Evolutionary conservation across 2,888 invertebrate species (phyloP).

Genomic region (Drosophila neutralis): DNA sequence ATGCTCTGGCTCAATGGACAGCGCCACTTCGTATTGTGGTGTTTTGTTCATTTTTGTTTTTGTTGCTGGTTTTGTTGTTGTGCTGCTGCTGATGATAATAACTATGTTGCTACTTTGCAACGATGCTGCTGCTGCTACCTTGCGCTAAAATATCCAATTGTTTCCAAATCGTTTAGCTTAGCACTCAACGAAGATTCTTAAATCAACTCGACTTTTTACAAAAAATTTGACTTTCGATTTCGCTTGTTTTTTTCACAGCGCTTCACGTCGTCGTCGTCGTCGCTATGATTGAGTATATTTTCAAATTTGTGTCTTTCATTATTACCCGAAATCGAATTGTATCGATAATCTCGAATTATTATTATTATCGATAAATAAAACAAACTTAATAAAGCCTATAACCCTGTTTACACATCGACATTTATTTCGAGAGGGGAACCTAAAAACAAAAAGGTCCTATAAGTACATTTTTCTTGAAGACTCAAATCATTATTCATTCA

Average conservation of each 20-base stretch:
- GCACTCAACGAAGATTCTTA: slow-evolving; percentile 36
- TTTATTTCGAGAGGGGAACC: too few species aligned
- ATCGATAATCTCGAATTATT: too few species aligned
- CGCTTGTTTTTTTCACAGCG: slow-evolving; percentile 56
- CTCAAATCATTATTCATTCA: too few species aligned
- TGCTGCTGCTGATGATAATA: slow-evolving; percentile 21
- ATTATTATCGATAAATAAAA: too few species aligned
- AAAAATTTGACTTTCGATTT: slow-evolving; percentile 51
- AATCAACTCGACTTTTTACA: slow-evolving; percentile 23
- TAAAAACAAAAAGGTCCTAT: too few species aligned
- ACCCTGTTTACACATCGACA: too few species aligned
- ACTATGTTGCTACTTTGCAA: too few species aligned
- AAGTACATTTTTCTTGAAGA: too few species aligned
- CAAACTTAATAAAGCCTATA: too few species aligned
- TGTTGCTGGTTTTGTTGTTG: slow-evolving; percentile 11
- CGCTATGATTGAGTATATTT: slow-evolving; percentile 14
- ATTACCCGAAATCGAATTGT: too few species aligned
- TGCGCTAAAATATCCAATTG: background rate
- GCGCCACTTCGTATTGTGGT: slow-evolving; percentile 88
- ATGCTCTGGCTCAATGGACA: slow-evolving; percentile 94
- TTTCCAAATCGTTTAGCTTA: slow-evolving; percentile 26
- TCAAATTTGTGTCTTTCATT: too few species aligned
- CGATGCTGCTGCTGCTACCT: slow-evolving; percentile 27
- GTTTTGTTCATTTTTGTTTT: slow-evolving; percentile 40
- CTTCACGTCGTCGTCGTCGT: slow-evolving; percentile 43